Percentiles rank a stretch among this genome's conserved stretches.
phyloP scores from a whole-genome alignment of 1,140 invertebrate genomes.

The Leucophenga varia region DNA sequence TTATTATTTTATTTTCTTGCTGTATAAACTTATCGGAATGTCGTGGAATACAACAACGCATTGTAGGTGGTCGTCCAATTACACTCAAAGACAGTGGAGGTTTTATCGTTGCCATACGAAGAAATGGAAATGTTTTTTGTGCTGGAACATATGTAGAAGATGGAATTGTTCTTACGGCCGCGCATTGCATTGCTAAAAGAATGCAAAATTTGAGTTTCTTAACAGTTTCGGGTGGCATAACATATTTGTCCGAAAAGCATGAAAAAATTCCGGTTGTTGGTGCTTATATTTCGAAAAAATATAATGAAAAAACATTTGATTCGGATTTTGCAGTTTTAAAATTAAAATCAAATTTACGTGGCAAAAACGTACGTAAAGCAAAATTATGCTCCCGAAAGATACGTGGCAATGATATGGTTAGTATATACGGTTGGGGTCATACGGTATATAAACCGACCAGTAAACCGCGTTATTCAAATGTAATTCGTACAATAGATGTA shows the following conservation, averaged over 20 bases:
- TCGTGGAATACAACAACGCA: too few species aligned
- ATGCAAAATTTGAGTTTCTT: background rate
- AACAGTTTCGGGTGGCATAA: background rate
- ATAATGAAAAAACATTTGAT: background rate
- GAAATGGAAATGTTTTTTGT: conserved; percentile 4
- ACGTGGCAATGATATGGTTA: background rate
- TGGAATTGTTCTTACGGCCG: conserved; percentile 1
- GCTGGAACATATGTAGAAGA: conserved; percentile 1
- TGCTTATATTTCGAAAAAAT: background rate
- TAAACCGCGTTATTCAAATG: background rate
- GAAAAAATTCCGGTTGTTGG: background rate
- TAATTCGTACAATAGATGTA: background rate
- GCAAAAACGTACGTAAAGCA: background rate
- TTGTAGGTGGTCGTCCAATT: too few species aligned
- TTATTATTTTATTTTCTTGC: too few species aligned
- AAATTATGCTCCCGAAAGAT: background rate
- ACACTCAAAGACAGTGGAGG: too few species aligned
- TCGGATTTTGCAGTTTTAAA: conserved; percentile 6
- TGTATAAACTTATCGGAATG: too few species aligned
- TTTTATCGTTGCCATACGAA: too few species aligned
- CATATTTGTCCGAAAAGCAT: conserved; percentile 2
- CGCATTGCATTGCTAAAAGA: conserved; percentile 6
- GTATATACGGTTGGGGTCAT: conserved; percentile 11
- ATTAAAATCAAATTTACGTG: background rate
- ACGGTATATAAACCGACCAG: background rate